A percentile compares a stretch with the other conserved stretches of the same genome.
These are phyloP conservation scores for Scyliorhinus canicula DNA, from an alignment of 2,797 vertebrate genomes.

Conservation along the genomic window DNA sequence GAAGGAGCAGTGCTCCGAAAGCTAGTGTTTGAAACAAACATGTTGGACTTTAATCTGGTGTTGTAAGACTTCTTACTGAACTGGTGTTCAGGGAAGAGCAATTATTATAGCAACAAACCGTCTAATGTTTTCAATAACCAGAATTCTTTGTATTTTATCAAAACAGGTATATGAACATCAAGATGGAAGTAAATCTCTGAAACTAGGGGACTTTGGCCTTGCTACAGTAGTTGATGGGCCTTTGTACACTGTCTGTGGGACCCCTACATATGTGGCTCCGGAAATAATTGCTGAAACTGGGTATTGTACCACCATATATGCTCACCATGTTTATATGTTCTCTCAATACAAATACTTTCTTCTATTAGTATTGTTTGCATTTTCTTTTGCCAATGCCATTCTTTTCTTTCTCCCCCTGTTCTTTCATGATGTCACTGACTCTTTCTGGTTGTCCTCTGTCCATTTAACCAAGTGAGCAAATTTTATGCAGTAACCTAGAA, in stretches of 20 bases:
- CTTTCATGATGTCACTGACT: background rate
- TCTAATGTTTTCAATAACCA: background rate
- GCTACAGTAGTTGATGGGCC: constrained; percentile 85
- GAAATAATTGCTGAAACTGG: constrained; percentile 92
- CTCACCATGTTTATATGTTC: background rate
- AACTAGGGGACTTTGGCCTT: constrained; percentile 90
- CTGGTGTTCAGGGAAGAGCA: no score
- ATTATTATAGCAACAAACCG: background rate
- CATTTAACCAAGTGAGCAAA: background rate
- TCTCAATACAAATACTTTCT: background rate
- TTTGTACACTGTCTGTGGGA: constrained; percentile 88
- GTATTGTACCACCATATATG: constrained; percentile 51
- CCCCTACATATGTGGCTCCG: constrained; percentile 94
- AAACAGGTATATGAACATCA: constrained; percentile 85
- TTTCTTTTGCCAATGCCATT: background rate
- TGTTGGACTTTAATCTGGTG: no score
- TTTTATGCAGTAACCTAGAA: background rate
- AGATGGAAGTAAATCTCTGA: constrained; percentile 88
- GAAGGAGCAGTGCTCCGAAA: no score
- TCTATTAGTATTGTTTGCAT: background rate
- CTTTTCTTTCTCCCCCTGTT: background rate
- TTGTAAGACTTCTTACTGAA: no score
- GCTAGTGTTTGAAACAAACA: no score
- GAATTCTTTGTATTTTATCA: background rate
- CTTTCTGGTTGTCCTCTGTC: background rate